phyloP scores from a whole-genome alignment of 2,888 invertebrate genomes.

The Oithona nana region DNA sequence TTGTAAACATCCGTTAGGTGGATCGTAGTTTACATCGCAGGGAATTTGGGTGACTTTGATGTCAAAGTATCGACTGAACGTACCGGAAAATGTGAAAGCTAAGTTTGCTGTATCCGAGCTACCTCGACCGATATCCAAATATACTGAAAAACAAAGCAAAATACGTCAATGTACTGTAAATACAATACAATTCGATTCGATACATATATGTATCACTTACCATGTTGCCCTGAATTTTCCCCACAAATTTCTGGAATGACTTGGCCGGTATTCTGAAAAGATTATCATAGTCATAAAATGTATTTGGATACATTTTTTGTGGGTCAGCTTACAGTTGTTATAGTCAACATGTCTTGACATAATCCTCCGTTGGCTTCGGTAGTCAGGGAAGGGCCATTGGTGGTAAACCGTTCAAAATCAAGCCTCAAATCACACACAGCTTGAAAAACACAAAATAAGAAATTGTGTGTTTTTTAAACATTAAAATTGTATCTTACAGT shows the following conservation, averaged over 20 bases:
- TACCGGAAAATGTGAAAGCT: not conserved
- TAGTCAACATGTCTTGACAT: not conserved
- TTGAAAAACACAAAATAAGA: not conserved
- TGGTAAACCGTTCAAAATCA: slow-evolving; percentile 8
- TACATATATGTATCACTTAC: not conserved
- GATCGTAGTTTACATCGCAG: not conserved
- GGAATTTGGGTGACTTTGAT: slow-evolving; percentile 13
- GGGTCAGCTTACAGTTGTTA: not conserved
- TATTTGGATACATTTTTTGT: not conserved
- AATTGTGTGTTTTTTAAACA: not conserved
- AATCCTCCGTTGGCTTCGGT: not conserved
- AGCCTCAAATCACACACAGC: slow-evolving; percentile 4
- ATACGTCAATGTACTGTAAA: not conserved
- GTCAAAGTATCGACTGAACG: not conserved
- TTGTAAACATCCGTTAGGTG: not conserved
- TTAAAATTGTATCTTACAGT: not conserved
- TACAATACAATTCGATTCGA: no score
- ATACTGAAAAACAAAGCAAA: not conserved
- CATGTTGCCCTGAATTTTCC: not conserved
- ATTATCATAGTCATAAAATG: not conserved
- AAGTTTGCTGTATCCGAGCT: not conserved
- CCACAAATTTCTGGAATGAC: slow-evolving; percentile 7
- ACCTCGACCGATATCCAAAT: not conserved
- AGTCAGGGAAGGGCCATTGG: not conserved
- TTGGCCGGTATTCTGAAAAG: not conserved